These are phyloP conservation scores for Monarcha castaneiventris DNA, from an alignment of 2,113 vertebrate genomes.

Conservation along the genomic window DNA sequence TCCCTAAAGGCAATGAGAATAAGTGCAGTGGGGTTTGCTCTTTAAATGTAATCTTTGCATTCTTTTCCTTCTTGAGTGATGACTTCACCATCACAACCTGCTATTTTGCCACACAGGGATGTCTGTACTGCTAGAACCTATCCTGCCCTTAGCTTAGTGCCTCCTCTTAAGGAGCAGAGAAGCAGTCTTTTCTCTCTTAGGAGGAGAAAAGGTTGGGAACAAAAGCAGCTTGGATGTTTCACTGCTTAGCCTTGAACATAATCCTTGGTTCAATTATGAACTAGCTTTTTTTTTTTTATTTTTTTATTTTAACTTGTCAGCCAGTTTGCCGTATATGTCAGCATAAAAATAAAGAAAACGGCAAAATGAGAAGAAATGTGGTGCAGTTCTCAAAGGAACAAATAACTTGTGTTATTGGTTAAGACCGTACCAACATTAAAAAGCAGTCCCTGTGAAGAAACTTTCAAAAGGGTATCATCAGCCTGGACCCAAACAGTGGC, in stretches of 20 bases:
- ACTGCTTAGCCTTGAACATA: slow-evolving; percentile 31
- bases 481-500: slow-evolving; percentile 57
- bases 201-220: not conserved
- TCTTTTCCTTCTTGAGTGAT: not conserved
- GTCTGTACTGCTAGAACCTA: not conserved
- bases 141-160: not conserved
- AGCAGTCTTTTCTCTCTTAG: not conserved
- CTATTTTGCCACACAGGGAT: not conserved
- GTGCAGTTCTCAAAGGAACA: slow-evolving; percentile 70
- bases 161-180: slow-evolving; percentile 7
- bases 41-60: not conserved
- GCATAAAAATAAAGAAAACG: slow-evolving; percentile 70
- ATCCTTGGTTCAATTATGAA: slow-evolving; percentile 56
- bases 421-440: slow-evolving; percentile 67
- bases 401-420: slow-evolving; percentile 71
- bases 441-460: slow-evolving; percentile 67
- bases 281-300: not conserved
- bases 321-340: slow-evolving; percentile 60
- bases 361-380: slow-evolving; percentile 64
- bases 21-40: not conserved
- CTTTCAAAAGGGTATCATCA: slow-evolving; percentile 70
- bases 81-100: not conserved
- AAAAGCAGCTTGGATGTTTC: slow-evolving; percentile 20
- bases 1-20: not conserved
- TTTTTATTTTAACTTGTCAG: slow-evolving; percentile 62